Evolutionary conservation across 2,113 vertebrate genomes (phyloP).

Genomic region (Geococcyx californianus): DNA sequence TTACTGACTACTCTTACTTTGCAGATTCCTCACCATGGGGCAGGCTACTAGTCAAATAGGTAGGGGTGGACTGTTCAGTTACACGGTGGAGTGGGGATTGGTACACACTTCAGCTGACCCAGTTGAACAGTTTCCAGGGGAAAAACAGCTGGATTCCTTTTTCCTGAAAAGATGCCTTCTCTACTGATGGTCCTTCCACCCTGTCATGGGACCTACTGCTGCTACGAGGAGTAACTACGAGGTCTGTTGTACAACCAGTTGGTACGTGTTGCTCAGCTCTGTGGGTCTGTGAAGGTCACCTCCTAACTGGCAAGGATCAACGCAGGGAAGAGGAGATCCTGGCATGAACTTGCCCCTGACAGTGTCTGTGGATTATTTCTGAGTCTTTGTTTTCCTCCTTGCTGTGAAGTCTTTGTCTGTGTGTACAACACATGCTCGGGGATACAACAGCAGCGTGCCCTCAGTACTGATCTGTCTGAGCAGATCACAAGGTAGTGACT

Average conservation of each 20-base stretch:
- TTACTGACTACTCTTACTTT: no score
- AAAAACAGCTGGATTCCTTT: not conserved
- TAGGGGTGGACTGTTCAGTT: not conserved
- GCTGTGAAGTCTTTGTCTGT: not conserved
- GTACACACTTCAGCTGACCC: not conserved
- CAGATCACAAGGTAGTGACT: not conserved
- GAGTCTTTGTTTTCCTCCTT: not conserved
- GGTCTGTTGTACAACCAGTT: not conserved
- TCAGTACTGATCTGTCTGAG: not conserved
- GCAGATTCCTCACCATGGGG: accelerated
- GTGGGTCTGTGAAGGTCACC: not conserved
- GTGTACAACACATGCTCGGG: not conserved
- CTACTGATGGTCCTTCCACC: not conserved
- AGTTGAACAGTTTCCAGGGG: not conserved
- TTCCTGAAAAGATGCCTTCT: not conserved
- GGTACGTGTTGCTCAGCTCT: not conserved
- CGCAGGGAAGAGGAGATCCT: not conserved
- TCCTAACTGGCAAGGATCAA: not conserved
- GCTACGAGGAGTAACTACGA: not conserved
- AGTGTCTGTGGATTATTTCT: not conserved
- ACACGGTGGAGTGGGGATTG: not conserved
- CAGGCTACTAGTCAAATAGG: not conserved
- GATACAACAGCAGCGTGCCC: not conserved
- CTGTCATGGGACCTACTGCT: not conserved
- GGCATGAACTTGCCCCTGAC: not conserved